phyloP scores from a whole-genome alignment of 2,113 vertebrate genomes.

The Tonatia bakeri region DNA sequence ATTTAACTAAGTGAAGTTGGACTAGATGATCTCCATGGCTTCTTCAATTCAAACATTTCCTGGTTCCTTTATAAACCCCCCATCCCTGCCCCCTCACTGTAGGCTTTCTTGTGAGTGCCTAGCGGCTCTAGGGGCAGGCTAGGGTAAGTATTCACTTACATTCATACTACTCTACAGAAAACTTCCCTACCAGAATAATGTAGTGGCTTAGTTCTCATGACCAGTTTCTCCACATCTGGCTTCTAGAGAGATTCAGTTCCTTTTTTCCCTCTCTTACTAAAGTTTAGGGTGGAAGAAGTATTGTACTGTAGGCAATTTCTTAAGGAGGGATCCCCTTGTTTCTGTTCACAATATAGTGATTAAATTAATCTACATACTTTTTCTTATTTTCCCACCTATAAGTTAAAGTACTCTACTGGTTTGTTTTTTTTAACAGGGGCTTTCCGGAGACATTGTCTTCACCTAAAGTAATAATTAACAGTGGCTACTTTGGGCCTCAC shows the following conservation, averaged over 20 bases:
- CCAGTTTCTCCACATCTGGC: conserved; percentile 8
- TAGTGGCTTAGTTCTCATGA: background rate
- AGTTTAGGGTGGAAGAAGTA: background rate
- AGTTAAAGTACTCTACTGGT: background rate
- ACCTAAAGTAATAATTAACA: background rate
- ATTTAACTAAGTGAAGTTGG: background rate
- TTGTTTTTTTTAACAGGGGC: background rate
- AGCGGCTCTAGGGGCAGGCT: background rate
- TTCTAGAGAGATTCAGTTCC: conserved; percentile 26
- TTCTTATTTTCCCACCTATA: background rate
- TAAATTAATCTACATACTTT: background rate
- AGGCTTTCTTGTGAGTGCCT: background rate
- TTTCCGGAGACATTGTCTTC: background rate
- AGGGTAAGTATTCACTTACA: background rate
- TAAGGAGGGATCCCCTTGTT: background rate
- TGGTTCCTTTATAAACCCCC: background rate
- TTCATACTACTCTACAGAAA: background rate
- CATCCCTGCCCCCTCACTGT: background rate
- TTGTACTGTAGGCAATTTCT: background rate
- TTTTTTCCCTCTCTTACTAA: conserved; percentile 36
- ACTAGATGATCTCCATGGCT: background rate
- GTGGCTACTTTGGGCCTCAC: background rate
- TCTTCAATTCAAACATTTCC: background rate
- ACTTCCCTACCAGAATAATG: conserved; percentile 31
- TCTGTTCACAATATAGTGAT: background rate